Percentiles rank a stretch among this genome's conserved stretches.
phyloP scores from a whole-genome alignment of 2,888 invertebrate species.

The Dryobota labecula region DNA sequence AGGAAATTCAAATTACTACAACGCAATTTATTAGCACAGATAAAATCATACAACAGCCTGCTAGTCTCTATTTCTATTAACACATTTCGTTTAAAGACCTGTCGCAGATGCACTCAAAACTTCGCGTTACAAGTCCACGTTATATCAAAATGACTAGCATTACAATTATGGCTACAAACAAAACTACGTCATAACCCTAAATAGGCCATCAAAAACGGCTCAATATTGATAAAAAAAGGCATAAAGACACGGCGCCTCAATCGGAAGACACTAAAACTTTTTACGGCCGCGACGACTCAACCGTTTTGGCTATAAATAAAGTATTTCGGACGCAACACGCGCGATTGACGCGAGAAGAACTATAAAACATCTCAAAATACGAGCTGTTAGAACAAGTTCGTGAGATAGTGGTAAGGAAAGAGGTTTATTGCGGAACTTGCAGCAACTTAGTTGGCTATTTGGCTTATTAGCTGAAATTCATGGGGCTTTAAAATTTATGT shows the following conservation, averaged over 20 bases:
- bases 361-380: constrained; percentile 60
- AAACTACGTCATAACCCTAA: constrained; percentile 63
- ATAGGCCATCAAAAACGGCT: constrained; percentile 63
- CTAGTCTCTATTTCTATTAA: constrained; percentile 23
- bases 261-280: constrained; percentile 65
- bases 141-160: constrained; percentile 22
- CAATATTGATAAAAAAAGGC: constrained; percentile 65
- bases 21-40: constrained; percentile 43
- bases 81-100: constrained; percentile 18
- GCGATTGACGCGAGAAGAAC: constrained; percentile 55
- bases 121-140: constrained; percentile 40
- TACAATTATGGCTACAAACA: constrained; percentile 58
- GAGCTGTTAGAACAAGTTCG: constrained; percentile 44
- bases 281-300: constrained; percentile 57
- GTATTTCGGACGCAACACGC: constrained; percentile 60
- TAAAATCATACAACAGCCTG: constrained; percentile 39
- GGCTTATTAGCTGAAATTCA: constrained; percentile 16
- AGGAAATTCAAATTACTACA: constrained; percentile 51
- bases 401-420: constrained; percentile 36
- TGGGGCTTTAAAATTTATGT: constrained; percentile 5
- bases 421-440: constrained; percentile 47
- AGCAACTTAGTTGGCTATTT: constrained; percentile 22
- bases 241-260: constrained; percentile 65
- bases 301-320: constrained; percentile 65
- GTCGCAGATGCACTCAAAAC: constrained; percentile 27